Base-by-base conservation (phyloP, 1,140 invertebrate genomes). In the Drosophila dunni region DNA sequence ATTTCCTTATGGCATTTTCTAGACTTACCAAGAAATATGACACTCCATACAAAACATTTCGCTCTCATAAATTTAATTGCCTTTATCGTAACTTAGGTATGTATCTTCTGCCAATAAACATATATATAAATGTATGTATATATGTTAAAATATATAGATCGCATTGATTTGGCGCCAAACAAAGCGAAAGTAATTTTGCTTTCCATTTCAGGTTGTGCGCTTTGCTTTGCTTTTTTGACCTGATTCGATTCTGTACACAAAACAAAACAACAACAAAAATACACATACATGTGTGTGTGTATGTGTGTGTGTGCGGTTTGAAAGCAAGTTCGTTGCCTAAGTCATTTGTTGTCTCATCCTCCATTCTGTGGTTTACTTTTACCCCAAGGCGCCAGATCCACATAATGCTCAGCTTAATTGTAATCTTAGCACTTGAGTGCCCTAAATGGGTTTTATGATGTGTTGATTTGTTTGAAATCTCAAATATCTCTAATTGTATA, bases 151-250 rank as follows among this genome's bases (percentile, higher is more conserved):
- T 15, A 9, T 66, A 4, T 33, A 38, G 53, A 46, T 56, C 50
- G 63, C 5, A 6, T 15, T 57, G 50, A 45, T 36, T 62, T 69
- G 62, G 60, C 46, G 65, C 66, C 60, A 61, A 79, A 64, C 79
- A 58, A 76, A 86, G 83, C 82, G 82, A 82, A 86, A 86, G 82
- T 82, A 79, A 70, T 73, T 79, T 67, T 76, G 79, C 82, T 86
- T 86, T 86, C 82, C 82, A 86, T 86, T 86, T 88, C 82, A 82
- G 79, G 62, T 74, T 50, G 67, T 76, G 65, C 50, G 69, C 74
- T 69, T 34, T 78, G 56, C 48, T 24, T 13, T 38, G 51, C 38
- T 40, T 33, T 42, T 63, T 70, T 78, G 82, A 86, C 83, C 82
- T 76, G 75, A 85, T 85, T 85, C 56, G 48, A 42, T 75, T 86